These are phyloP conservation scores for Plectrocnemia conspersa DNA, from an alignment of 1,140 invertebrate genomes.

Conservation along the genomic window DNA sequence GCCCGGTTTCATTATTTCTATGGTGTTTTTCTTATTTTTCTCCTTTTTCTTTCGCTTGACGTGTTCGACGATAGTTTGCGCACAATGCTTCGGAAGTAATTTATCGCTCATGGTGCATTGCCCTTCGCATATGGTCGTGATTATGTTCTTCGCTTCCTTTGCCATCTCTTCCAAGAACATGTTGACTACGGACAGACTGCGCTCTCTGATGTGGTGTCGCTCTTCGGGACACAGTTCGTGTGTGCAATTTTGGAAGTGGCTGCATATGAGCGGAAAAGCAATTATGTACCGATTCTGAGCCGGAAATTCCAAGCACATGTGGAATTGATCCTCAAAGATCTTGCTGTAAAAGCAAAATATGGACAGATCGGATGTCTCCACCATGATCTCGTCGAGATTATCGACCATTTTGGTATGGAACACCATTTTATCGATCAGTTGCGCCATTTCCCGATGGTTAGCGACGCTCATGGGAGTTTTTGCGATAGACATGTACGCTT, in stretches of 20 bases:
- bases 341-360: conserved; percentile 97
- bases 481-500: conserved; percentile 86
- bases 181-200: conserved; percentile 94
- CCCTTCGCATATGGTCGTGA: conserved; percentile 96
- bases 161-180: conserved; percentile 98
- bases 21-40: conserved; percentile 79
- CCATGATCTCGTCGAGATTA: conserved; percentile 94
- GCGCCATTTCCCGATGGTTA: conserved; percentile 84
- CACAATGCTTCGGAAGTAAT: conserved; percentile 92
- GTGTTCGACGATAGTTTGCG: conserved; percentile 78
- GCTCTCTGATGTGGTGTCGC: conserved; percentile 91
- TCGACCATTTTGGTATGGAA: conserved; percentile 99
- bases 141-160: conserved; percentile 97
- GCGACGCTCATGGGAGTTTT: conserved; percentile 78
- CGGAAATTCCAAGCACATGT: conserved; percentile 97
- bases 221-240: conserved; percentile 99
- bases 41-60: conserved; percentile 90
- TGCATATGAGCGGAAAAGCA: conserved; percentile 95
- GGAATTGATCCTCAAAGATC: conserved; percentile 96
- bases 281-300: conserved; percentile 97
- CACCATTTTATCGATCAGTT: conserved; percentile 89
- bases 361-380: conserved; percentile 94
- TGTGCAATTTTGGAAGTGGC: conserved; percentile 96
- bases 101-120: conserved; percentile 92
- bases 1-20: conserved; percentile 85